phyloP scores from a whole-genome alignment of 2,888 invertebrate genomes.

The Pelosia muscerda region DNA sequence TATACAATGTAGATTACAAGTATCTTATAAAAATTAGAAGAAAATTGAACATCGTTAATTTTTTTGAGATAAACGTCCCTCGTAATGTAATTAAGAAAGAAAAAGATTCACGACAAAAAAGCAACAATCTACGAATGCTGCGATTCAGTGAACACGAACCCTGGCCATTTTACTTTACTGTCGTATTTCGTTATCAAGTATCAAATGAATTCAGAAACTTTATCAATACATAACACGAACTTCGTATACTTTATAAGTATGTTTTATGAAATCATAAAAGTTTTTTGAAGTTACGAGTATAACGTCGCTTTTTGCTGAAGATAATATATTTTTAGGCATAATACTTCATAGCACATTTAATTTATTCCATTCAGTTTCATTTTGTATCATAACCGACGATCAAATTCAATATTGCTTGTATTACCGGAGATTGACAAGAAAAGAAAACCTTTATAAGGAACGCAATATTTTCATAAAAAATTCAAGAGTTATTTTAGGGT shows the following conservation, averaged over 20 bases:
- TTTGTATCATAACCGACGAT: not conserved
- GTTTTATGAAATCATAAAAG: conserved; percentile 41
- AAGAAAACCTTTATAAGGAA: not conserved
- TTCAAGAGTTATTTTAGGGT: not conserved
- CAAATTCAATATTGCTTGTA: conserved; percentile 15
- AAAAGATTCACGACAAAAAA: conserved; percentile 17
- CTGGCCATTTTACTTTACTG: conserved; percentile 30
- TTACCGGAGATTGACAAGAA: not conserved
- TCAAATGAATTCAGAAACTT: conserved; percentile 50
- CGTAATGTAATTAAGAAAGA: conserved; percentile 18
- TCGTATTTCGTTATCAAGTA: conserved; percentile 46
- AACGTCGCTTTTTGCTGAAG: conserved; percentile 16
- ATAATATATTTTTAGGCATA: conserved; percentile 17
- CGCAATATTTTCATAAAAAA: not conserved
- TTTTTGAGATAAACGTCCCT: conserved; percentile 11
- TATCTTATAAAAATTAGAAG: conserved; percentile 6
- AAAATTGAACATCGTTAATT: conserved; percentile 10
- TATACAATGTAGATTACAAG: conserved; percentile 12
- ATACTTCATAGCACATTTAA: conserved; percentile 13
- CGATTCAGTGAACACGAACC: conserved; percentile 33
- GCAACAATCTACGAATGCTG: conserved; percentile 19
- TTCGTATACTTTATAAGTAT: conserved; percentile 35
- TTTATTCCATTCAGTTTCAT: not conserved
- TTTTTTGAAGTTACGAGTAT: conserved; percentile 25
- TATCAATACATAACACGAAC: conserved; percentile 41